Evolutionary conservation across 2,113 vertebrate genomes (phyloP).

Genomic region (Psittacula cyanocephala): DNA sequence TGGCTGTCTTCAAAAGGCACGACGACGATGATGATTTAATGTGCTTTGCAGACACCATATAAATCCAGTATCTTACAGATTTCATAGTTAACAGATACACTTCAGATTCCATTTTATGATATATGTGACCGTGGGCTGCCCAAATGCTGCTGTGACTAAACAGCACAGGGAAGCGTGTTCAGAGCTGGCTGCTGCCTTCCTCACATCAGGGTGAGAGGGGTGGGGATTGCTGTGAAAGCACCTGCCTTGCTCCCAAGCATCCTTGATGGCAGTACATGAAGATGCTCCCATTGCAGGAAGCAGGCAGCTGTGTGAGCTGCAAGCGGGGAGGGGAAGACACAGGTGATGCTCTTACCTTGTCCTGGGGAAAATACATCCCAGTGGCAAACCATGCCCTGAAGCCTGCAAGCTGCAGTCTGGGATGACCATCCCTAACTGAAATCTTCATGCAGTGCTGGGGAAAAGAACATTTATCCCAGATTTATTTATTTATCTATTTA

Average conservation of each 20-base stretch:
- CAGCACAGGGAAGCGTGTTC: not conserved
- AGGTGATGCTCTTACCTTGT: not conserved
- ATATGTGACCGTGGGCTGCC: not conserved
- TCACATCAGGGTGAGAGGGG: accelerated
- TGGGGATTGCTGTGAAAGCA: accelerated
- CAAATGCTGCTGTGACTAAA: not conserved
- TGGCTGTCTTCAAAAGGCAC: conserved; percentile 4
- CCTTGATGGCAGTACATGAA: accelerated
- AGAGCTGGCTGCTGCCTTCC: not conserved
- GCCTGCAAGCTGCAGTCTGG: not conserved
- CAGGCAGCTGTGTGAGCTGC: not conserved
- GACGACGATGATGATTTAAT: conserved; percentile 20
- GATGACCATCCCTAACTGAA: accelerated
- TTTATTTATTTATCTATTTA: not conserved
- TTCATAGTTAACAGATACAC: not conserved
- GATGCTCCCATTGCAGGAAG: not conserved
- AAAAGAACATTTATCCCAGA: not conserved
- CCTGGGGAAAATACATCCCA: not conserved
- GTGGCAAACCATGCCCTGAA: not conserved
- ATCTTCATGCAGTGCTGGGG: accelerated
- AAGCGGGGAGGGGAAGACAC: not conserved
- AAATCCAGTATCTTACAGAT: conserved; percentile 27
- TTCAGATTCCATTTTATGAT: not conserved
- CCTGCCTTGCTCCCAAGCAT: not conserved
- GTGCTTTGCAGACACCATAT: conserved; percentile 34